phyloP scores from a whole-genome alignment of 1,140 invertebrate genomes.

The Subanguina moxae region DNA sequence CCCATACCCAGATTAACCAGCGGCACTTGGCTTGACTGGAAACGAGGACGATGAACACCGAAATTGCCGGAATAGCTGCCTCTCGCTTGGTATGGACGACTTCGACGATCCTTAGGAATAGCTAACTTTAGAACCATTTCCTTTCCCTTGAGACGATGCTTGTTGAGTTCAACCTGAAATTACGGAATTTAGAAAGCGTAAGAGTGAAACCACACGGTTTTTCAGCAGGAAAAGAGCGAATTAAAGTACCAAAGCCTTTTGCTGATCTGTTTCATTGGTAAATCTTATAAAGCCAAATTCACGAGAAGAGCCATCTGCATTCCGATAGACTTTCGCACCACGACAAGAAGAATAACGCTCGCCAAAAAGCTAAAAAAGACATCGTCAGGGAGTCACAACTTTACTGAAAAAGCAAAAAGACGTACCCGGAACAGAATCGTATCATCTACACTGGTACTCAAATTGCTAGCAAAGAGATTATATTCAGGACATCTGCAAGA shows the following conservation, averaged over 20 bases:
- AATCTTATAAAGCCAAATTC: constrained; percentile 52
- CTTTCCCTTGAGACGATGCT: constrained; percentile 35
- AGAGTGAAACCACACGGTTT: constrained; percentile 22
- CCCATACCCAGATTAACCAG: background rate
- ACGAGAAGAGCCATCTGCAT: constrained; percentile 45
- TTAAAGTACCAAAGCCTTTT: constrained; percentile 47
- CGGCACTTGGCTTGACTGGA: constrained; percentile 5
- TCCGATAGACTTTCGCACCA: constrained; percentile 55
- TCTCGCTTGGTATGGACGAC: background rate
- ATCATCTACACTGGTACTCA: constrained; percentile 43
- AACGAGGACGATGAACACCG: constrained; percentile 2
- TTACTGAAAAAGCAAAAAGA: too few species aligned
- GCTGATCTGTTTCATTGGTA: constrained; percentile 53
- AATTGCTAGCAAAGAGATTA: constrained; percentile 54
- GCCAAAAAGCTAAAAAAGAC: constrained; percentile 49
- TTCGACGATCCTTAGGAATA: constrained; percentile 33
- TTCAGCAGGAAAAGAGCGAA: constrained; percentile 4
- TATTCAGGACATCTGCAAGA: constrained; percentile 36
- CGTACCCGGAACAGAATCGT: constrained; percentile 46
- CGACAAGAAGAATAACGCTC: constrained; percentile 48
- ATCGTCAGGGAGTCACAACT: constrained; percentile 7
- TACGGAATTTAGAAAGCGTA: background rate
- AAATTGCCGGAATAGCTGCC: background rate
- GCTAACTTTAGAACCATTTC: constrained; percentile 52
- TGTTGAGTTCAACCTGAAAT: constrained; percentile 52